Evolutionary conservation across 1,140 invertebrate species (phyloP).

Genomic region (Cephus cinctus): DNA sequence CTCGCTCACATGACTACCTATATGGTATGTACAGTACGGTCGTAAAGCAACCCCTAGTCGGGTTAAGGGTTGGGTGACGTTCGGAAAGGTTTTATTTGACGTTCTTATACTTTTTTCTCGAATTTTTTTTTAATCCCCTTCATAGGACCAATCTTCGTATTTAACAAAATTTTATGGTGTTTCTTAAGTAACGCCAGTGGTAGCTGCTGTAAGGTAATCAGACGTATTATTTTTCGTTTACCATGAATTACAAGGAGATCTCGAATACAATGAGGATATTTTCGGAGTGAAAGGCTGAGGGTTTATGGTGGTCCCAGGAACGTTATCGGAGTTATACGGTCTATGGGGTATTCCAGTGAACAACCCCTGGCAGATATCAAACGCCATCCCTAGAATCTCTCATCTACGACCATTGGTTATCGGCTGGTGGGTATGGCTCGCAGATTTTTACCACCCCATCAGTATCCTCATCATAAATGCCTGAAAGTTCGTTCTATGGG

Average conservation of each 20-base stretch:
- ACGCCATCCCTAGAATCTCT: constrained; percentile 18
- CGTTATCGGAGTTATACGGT: constrained; percentile 37
- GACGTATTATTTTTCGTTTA: too few relatives aligned
- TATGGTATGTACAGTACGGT: constrained; percentile 26
- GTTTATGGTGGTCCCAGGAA: constrained; percentile 30
- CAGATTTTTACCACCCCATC: constrained; percentile 19
- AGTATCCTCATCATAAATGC: constrained; percentile 5
- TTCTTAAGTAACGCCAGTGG: too few relatives aligned
- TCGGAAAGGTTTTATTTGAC: too few relatives aligned
- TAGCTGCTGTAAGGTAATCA: too few relatives aligned
- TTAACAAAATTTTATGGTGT: too few relatives aligned
- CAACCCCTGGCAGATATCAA: constrained; percentile 28
- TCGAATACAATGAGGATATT: not conserved
- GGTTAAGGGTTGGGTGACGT: constrained; percentile 42
- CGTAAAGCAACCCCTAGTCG: constrained; percentile 43
- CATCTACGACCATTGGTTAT: constrained; percentile 15
- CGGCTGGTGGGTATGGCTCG: constrained; percentile 14
- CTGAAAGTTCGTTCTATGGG: too few relatives aligned
- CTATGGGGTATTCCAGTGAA: constrained; percentile 17
- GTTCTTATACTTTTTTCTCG: too few relatives aligned
- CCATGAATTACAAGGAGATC: too few relatives aligned
- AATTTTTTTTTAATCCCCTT: too few relatives aligned
- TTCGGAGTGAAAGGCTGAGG: constrained; percentile 28
- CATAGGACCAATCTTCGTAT: too few relatives aligned
- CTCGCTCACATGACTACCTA: too few relatives aligned